Base-by-base conservation (phyloP, 2,797 vertebrate species). In the Crocodylus rhombifer region DNA sequence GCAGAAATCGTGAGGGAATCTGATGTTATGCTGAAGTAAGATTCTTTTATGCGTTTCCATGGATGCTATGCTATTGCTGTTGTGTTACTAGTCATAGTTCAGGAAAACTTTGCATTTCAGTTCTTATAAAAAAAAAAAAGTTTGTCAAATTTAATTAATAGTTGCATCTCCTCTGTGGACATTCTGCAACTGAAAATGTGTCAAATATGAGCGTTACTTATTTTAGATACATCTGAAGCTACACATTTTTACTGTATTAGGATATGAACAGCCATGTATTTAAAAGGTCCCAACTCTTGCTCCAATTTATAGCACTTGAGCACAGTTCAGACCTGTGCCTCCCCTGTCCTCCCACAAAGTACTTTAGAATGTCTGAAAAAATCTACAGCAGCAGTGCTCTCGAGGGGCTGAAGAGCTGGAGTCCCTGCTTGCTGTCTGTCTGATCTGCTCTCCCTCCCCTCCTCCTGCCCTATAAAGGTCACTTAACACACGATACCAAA, bases 21-120 rank as follows among this genome's bases (percentile, higher is more conserved):
- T 1, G 99, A 99, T 3, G 98, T 98, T 67, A 98, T 98, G 94
- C 98, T 99, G 91, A 99, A 99, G 99, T 99, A 98, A 96, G 97
- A 95, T 84, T 55, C 15, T 87, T 89, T 84, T 71, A 10, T 81
- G 82, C 82, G 78, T 92, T 93, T 83, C 71, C 75, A 2, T 84
- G 58, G 13, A 60, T 84, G 60, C 36, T 25, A 33, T 15, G n/a
- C 69, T 55, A 67, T 89, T 79, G 6, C 18, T 57, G 21, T 60
- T 51, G 18, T 67, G 56, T 63, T 74, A 69, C 16, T 23, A n/a
- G 33, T 18, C 7, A n/a, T 21, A 86, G 14, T 55, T 55, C 4
- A 64, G 20, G 33, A 30, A 62, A 65, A 14, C 18, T 42, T 8
- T 42, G 30, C 30, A 30, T 30, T 30, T 30, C 30, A 30, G 30